Evolutionary conservation across 30 jellyfish, hydroid and myxozoan genomes (phyloP), one percentile per base, ranked within the genome.

Genomic region (Cassiopea andromeda): DNA sequence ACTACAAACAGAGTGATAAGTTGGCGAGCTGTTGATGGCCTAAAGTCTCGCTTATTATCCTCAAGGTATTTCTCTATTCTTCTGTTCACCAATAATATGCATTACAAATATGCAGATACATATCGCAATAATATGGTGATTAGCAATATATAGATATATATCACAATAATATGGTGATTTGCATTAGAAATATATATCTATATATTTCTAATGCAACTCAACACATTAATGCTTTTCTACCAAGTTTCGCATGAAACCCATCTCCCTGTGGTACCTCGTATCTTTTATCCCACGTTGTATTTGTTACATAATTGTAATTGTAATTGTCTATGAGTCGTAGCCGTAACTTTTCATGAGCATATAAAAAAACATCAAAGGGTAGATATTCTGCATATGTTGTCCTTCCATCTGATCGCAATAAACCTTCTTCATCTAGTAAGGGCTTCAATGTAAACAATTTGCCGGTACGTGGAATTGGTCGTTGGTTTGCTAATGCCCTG

Each of bases 361-460:
- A n/a, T 90, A 90, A 45, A 80, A 77, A 38, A 88, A 79, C 87
- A 87, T 78, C 95, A 47, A 1, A 79, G 57, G 77, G 78, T 48
- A 85, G 92, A 43, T 38, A 85, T 54, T 54, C 64, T 54, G 64
- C 64, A 54, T 54, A 54, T 54, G 12, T 6, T 54, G 12, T 6
- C 64, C 64, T 54, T 3, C 64, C 64, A 10, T 54, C 64, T 54
- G 64, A 54, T 54, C 64, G 12, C 12, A 54, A 10, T 54, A 54
- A 54, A 54, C 64, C 10, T 54, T 54, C 64, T 54, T 54, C 64
- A 54, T 54, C 64, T 10, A 54, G 7, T 54, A 54, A 3, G 64
- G 12, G 64, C 64, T 54, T 6, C 64, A 54, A 54, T 54, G 64
- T 54, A 3, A 54, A 54, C 7, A 54, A 10, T 54, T 6, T 54